Evolutionary conservation across 2,797 vertebrate species (phyloP).

Genomic region (Luscinia luscinia): DNA sequence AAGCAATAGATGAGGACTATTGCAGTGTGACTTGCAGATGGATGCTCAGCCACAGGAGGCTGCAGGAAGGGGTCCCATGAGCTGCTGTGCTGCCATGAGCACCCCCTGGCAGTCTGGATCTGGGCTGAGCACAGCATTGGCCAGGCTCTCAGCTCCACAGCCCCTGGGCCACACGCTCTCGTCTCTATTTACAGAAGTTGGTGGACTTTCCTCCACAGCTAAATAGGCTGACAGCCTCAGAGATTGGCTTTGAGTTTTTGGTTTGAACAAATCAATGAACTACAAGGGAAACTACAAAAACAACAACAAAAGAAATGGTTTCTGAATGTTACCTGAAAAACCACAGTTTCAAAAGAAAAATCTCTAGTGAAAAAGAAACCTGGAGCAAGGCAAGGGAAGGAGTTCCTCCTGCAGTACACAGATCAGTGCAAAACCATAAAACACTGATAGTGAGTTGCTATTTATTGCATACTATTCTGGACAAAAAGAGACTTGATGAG

Average conservation of each 20-base stretch:
- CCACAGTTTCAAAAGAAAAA: constrained; percentile 19
- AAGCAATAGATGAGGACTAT: not conserved
- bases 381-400: not conserved
- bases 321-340: constrained; percentile 12
- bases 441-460: not conserved
- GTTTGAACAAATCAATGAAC: constrained; percentile 42
- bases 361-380: not conserved
- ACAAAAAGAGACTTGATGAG: not conserved
- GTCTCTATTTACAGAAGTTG: not conserved
- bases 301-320: constrained; percentile 19
- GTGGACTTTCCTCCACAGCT: constrained; percentile 56
- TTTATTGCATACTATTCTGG: not conserved
- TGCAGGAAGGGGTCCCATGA: not conserved
- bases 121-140: not conserved
- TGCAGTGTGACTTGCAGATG: not conserved
- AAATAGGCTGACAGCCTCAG: not conserved
- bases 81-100: rapidly evolving
- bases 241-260: constrained; percentile 46
- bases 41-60: not conserved
- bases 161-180: not conserved
- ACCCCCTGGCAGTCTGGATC: rapidly evolving
- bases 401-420: not conserved
- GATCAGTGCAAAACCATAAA: not conserved
- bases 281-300: constrained; percentile 52
- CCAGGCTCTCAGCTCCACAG: not conserved